Percentiles rank a stretch among this genome's conserved stretches.
Conservation (phyloP, 1,140 invertebrate species). For the Metaphire vulgaris region DNA sequence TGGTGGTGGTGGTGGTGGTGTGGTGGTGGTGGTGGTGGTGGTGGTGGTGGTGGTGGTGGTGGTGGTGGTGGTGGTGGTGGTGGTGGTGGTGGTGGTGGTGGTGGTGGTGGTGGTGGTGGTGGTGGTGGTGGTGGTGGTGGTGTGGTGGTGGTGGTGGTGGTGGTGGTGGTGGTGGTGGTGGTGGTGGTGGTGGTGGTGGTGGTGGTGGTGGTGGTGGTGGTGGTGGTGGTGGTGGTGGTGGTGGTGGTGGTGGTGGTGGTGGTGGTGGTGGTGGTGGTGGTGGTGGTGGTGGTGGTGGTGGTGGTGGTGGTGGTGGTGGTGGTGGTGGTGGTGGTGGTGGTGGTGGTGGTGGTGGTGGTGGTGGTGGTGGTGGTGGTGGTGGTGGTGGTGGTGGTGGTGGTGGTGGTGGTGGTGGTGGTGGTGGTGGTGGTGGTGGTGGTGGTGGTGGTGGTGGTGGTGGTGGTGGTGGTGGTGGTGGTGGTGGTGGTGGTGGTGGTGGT, state of each 20-base stretch:
- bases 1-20: constrained; percentile 12
- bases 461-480: constrained; percentile 12
- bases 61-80: constrained; percentile 12
- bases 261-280: constrained; percentile 12
- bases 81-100: constrained; percentile 12
- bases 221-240: constrained; percentile 12
- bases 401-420: constrained; percentile 12
- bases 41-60: constrained; percentile 14
- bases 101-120: constrained; percentile 11
- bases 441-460: constrained; percentile 12
- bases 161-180: constrained; percentile 12
- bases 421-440: constrained; percentile 14
- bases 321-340: constrained; percentile 12
- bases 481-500: constrained; percentile 14
- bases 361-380: constrained; percentile 14
- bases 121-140: constrained; percentile 5
- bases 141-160: constrained; percentile 7
- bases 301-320: constrained; percentile 14
- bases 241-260: constrained; percentile 14
- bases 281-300: constrained; percentile 12
- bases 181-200: constrained; percentile 14
- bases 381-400: constrained; percentile 12
- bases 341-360: constrained; percentile 12
- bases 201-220: constrained; percentile 9
- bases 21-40: neutral